Base-by-base conservation (phyloP, 1,140 invertebrate species). In the Brachionus rotundiformis region DNA sequence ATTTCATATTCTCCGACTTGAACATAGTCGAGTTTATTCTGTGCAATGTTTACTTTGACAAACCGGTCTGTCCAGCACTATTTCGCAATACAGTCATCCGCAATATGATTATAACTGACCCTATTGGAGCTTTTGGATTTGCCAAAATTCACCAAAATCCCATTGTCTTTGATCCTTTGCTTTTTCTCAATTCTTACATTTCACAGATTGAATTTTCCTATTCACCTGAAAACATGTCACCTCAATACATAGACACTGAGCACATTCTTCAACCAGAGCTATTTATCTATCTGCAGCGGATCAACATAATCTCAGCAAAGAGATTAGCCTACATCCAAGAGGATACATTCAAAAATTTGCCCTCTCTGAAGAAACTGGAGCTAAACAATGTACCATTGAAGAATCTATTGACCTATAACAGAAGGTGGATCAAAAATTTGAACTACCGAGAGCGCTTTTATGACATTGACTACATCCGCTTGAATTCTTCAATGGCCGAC, bases 251-350 rank as follows among this genome's bases (percentile, higher is more conserved):
- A 25, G 68, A 73, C 13, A 44, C 68, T 3, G 39, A 73, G 41
- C 19, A 73, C 13, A 73, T 73, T 44, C 36, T 73, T 19, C 36
- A 73, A 4, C 68, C 68, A 25, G 36, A 44, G 8, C 41, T 73
- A n/a, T 73, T 73, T 44, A 3, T 73, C 16, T 73, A 73, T 23
- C 11, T 73, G 19, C 16, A 73, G 27, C 5, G 68, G 25, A 41
- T 73, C 10, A 73, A 73, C 36, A 41, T 73, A 19, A 27, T 25
- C 0, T 73, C 68, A 44, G 68, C 68, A 11, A 19, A n/a, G 1
- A 41, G 68, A 44, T 33, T 73, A 11, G 68, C 68, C 6, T 73
- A 73, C 36, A 73, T 73, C 10, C 68, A 73, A 47, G 68, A 73
- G 41, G 68, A 73, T 6, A 73, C 68, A 13, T 73, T 73, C 23